Evolutionary conservation across 2,888 invertebrate genomes (phyloP), one percentile per base, ranked within the genome.

Genomic region (Resseliella maxima): DNA sequence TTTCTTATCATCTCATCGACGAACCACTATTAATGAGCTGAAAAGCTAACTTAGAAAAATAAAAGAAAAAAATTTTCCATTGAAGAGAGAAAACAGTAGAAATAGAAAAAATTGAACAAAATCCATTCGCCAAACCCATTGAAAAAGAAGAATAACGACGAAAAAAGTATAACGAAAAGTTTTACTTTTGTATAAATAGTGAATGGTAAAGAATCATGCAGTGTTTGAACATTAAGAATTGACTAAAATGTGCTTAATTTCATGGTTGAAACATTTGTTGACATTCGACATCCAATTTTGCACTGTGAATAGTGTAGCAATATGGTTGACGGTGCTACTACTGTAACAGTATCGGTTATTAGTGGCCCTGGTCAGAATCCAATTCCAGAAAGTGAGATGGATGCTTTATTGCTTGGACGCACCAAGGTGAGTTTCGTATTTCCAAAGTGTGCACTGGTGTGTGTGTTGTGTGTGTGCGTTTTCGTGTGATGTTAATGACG

Each of bases 331-430:
- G 92, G 92, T 88, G 38, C 87, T 45, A 93, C 93, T 88, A 93
- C 93, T 90, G 92, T 92, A 12, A 93, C 94, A 90, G 92, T 94
- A 86, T 92, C 93, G 64, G 93, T 93, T 54, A 88, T 88, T 83
- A 90, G 91, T 89, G 89, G 89, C 81, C 89, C 89, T 87, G 89
- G 89, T 87, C 90, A 91, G 50, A 85, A 86, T 86, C 83, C 86
- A 35, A 64, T 85, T n/a, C 89, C 90, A 89, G 95, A 95, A 90
- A 94, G 95, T 88, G 95, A 95, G 92, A 95, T 95, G 95, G 95
- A 95, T 90, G 95, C 95, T 85, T 91, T 95, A 88, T 93, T 95
- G 88, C 93, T 95, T 86, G 95, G 95, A 88, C 92, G 95, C 89
- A 95, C 95, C 86, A 94, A 95, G 95, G 95, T 95, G 92, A 95